phyloP scores from a whole-genome alignment of 2,797 vertebrate species.

The Myoxocephalus aenaeus region DNA sequence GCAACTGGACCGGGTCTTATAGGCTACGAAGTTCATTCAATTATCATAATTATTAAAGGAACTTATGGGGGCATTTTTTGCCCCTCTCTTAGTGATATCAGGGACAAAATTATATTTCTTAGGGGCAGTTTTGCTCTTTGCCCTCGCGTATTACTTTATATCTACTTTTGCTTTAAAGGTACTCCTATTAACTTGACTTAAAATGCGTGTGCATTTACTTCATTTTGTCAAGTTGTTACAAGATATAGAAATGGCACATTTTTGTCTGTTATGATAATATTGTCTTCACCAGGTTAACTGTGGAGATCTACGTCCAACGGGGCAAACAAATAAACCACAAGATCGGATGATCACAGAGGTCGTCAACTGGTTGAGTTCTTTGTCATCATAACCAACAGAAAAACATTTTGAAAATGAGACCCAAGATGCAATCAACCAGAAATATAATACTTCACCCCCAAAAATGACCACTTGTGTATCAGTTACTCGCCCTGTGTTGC shows the following conservation, averaged over 20 bases:
- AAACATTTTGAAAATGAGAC: not conserved
- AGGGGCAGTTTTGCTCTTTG: no score
- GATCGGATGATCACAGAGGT: not conserved
- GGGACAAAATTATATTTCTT: no score
- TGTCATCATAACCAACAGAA: not conserved
- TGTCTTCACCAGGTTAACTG: not conserved
- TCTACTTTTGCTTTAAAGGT: not conserved
- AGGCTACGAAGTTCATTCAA: no score
- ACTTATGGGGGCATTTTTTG: no score
- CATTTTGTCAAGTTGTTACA: not conserved
- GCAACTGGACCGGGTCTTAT: no score
- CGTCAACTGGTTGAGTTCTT: not conserved
- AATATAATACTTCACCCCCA: not conserved
- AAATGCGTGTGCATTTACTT: conserved; percentile 1
- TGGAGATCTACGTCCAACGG: not conserved
- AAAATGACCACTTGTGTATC: not conserved
- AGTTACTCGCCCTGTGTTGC: not conserved
- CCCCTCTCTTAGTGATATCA: no score
- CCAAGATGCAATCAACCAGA: not conserved
- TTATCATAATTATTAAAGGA: no score
- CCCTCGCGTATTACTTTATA: not conserved
- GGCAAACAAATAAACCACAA: not conserved
- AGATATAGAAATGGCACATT: not conserved
- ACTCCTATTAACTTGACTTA: not conserved
- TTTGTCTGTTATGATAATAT: not conserved